Evolutionary conservation across 2,113 vertebrate species (phyloP).

Genomic region (Aleadryas rufinucha): DNA sequence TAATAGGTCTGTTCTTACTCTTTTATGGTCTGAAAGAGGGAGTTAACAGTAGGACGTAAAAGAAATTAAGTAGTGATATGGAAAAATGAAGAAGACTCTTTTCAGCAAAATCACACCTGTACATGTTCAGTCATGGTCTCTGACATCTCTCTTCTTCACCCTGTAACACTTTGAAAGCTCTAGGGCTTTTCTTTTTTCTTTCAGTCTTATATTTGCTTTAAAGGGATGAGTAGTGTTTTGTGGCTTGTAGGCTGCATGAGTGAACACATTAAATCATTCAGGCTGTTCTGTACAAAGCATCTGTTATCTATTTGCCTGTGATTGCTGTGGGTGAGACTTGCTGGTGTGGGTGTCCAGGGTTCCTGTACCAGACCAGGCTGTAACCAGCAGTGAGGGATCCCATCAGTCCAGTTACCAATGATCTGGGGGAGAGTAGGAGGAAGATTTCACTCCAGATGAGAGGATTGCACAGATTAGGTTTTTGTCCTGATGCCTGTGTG

Average conservation of each 20-base stretch:
- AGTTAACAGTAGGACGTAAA: not conserved
- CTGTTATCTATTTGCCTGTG: not conserved
- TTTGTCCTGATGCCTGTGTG: not conserved
- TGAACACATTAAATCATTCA: not conserved
- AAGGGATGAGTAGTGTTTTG: too few species aligned
- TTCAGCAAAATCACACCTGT: not conserved
- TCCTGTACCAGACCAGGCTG: not conserved
- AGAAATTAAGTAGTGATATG: not conserved
- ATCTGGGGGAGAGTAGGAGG: not conserved
- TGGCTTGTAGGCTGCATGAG: not conserved
- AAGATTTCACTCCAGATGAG: not conserved
- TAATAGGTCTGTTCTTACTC: not conserved
- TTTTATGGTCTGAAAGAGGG: not conserved
- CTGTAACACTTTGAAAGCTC: not conserved
- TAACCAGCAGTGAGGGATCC: not conserved
- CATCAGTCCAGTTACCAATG: not conserved
- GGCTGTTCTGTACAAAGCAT: not conserved
- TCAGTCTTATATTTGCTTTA: not conserved
- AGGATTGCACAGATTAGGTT: not conserved
- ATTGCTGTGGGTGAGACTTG: not conserved
- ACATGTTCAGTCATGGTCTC: not conserved
- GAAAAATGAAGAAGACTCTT: not conserved
- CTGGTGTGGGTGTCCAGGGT: not conserved
- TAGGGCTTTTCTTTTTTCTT: not conserved
- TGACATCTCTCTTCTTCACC: not conserved